A percentile compares a stretch with the other conserved stretches of the same genome.
These are phyloP conservation scores for Tanypteryx hageni DNA, from an alignment of 2,888 invertebrate genomes.

Conservation along the genomic window DNA sequence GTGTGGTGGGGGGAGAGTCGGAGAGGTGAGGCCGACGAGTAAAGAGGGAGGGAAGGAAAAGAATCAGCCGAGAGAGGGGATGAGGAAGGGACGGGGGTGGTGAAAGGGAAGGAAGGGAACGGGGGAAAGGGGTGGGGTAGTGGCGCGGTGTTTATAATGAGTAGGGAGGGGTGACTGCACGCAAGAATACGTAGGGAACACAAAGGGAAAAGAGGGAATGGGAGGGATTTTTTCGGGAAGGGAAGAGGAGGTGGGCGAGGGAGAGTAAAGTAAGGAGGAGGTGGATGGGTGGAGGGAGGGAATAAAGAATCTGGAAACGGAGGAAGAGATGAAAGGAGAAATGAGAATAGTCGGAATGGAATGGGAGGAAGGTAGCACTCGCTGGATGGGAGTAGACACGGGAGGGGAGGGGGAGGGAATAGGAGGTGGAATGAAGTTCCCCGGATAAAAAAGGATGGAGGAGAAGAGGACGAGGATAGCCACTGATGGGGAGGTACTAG, in stretches of 20 bases:
- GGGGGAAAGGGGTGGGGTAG: constrained; percentile 70
- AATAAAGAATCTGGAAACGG: background rate
- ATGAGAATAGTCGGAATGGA: background rate
- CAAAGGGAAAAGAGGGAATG: background rate
- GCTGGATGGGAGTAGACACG: too few relatives aligned
- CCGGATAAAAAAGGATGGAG: too few relatives aligned
- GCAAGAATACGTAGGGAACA: constrained; percentile 61
- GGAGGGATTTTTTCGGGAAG: background rate
- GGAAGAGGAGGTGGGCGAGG: background rate
- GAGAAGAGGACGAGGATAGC: too few relatives aligned
- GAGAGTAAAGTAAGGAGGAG: background rate
- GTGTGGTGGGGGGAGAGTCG: constrained; percentile 74
- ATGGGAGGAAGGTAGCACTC: background rate
- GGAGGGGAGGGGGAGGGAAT: too few relatives aligned
- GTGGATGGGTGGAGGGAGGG: background rate
- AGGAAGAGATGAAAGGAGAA: background rate
- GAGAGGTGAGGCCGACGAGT: constrained; percentile 73
- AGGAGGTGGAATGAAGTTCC: too few relatives aligned
- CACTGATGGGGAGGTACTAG: too few relatives aligned
- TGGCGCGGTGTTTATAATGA: constrained; percentile 71
- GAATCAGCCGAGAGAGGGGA: constrained; percentile 62
- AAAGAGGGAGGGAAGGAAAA: constrained; percentile 70
- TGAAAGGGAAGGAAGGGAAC: constrained; percentile 45
- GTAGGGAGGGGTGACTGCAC: constrained; percentile 65
- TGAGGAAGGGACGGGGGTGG: background rate